A percentile compares a stretch with the other conserved stretches of the same genome.
phyloP scores from a whole-genome alignment of 1,140 invertebrate species.

The Danaus plexippus region DNA sequence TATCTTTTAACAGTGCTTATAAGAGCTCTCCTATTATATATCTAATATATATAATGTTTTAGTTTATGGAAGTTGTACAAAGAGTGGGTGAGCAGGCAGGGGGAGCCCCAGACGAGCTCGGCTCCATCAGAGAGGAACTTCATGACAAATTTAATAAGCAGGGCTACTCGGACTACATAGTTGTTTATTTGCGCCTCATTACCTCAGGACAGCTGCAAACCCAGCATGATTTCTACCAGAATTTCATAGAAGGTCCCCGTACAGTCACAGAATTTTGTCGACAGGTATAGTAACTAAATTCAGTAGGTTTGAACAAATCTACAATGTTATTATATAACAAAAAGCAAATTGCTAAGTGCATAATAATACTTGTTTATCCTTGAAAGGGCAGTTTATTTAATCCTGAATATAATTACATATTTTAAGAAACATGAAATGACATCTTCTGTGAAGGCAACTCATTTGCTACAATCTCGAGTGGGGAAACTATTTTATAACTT shows the following conservation, averaged over 20 bases:
- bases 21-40: too few relatives aligned
- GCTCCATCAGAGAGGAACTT: constrained; percentile 77
- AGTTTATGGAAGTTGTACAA: constrained; percentile 96
- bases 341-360: too few relatives aligned
- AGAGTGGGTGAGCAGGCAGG: constrained; percentile 79
- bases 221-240: constrained; percentile 92
- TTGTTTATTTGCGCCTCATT: constrained; percentile 94
- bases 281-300: constrained; percentile 42
- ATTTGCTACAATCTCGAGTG: too few relatives aligned
- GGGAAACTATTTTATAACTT: too few relatives aligned
- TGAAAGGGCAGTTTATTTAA: too few relatives aligned
- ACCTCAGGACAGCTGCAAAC: constrained; percentile 95
- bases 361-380: too few relatives aligned
- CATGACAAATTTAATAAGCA: constrained; percentile 88
- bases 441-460: too few relatives aligned
- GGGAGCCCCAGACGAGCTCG: constrained; percentile 64
- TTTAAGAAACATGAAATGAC: too few relatives aligned
- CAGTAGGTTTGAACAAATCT: constrained; percentile 1
- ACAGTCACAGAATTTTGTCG: constrained; percentile 78
- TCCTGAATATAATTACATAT: too few relatives aligned
- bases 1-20: too few relatives aligned
- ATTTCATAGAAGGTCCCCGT: constrained; percentile 95
- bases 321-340: constrained; percentile 16
- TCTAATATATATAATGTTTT: constrained; percentile 41
- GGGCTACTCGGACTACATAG: constrained; percentile 95